Base-by-base conservation (phyloP, 2,888 invertebrate genomes). In the Phortica okadai region DNA sequence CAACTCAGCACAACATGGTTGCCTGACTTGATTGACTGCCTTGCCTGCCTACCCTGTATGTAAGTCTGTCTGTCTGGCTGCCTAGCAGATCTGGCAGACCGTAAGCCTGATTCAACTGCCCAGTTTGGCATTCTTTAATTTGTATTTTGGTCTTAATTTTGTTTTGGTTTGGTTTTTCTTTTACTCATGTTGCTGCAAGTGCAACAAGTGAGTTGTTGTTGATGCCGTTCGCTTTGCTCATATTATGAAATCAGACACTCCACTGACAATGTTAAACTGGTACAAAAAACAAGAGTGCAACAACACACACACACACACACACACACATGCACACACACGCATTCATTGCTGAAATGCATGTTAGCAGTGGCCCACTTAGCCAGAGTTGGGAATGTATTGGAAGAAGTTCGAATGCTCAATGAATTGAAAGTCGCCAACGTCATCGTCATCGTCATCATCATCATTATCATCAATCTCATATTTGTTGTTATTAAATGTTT, bases 71-170 rank as follows among this genome's bases (percentile, higher is more conserved):
- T 45, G 45, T 10, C 10, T 45, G 45, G 10, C 45, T 45, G 10
- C 45, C 45, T 45, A 1, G 7, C 45, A 0, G 45, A 45, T 3
- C 50, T 2, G 50, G 10, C 50, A 11, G 50, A 50, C 50, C 33
- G 4, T 33, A 33, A 5, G 33, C 33, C 2, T 1, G 50, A 50
- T 0, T 14, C 14, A 50, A 50, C 50, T 50, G 50, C 67, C 16
- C 41, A 44, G n/a, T 44, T 42, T 44, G 67, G 70, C 70, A 72
- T 72, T 72, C 70, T 72, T 66, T 69, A 64, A 66, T 25, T 62
- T 62, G 69, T 76, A 59, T 77, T 62, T 72, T 74, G 54, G 54
- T 74, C 45, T 77, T 74, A 69, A 69, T 64, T 77, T 78, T 78
- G 75, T 78, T 85, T 80, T 77, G 67, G 75, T 69, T 16, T 16